These are phyloP conservation scores for Odontamblyopus rebecca DNA, from an alignment of 2,797 vertebrate genomes.

Conservation along the genomic window DNA sequence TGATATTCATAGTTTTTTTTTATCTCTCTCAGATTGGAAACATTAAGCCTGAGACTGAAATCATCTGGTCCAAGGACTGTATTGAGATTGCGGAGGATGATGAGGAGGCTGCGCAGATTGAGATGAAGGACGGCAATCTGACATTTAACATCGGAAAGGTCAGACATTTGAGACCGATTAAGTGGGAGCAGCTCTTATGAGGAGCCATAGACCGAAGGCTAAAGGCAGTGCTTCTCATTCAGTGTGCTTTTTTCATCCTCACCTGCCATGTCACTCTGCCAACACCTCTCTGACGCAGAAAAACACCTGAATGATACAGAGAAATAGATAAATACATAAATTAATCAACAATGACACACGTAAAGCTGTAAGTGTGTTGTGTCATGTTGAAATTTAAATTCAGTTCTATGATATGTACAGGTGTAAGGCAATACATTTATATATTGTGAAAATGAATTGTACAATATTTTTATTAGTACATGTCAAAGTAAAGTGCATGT, in stretches of 20 bases:
- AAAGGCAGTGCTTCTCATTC: constrained; percentile 30
- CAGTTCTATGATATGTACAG: not conserved
- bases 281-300: constrained; percentile 59
- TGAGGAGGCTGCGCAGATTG: constrained; percentile 85
- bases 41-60: constrained; percentile 89
- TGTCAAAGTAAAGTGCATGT: no score
- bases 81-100: constrained; percentile 91
- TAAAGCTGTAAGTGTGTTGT: not conserved
- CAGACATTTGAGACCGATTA: constrained; percentile 42
- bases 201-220: constrained; percentile 36
- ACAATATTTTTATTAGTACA: no score
- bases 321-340: not conserved
- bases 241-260: constrained; percentile 40
- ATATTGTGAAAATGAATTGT: not conserved
- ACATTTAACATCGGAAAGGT: constrained; percentile 97
- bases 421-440: not conserved
- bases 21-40: constrained; percentile 86
- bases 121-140: constrained; percentile 83
- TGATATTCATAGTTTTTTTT: not conserved
- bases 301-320: constrained; percentile 52
- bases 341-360: not conserved
- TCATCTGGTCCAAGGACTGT: constrained; percentile 92
- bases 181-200: constrained; percentile 29
- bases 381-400: not conserved
- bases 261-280: constrained; percentile 32